Base-by-base conservation (phyloP, 2,888 invertebrate genomes). In the Aricia artaxerxes region DNA sequence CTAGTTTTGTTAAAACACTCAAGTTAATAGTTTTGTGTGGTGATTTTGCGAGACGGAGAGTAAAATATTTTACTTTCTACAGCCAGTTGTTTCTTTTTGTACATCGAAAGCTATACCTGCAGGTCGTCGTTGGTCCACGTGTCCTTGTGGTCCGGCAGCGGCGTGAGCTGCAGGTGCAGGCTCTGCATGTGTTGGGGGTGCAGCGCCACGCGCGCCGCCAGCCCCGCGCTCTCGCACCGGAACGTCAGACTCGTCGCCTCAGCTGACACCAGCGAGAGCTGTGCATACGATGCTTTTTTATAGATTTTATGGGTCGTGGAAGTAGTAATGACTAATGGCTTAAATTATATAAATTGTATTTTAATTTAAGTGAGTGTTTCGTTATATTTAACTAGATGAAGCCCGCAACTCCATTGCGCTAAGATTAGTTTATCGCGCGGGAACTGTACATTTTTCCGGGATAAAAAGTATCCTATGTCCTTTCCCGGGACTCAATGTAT, bases 201-300 rank as follows among this genome's bases (percentile, higher is more conserved):
- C 81, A 99, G 95, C 78, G 97, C 96, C 79, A 99, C 97, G 82
- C 98, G 96, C 87, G 98, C 98, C 88, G 98, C 97, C 82, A 99
- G 92, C 16, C 95, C 95, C 81, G 92, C 94, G 78, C 96, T 96
- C 83, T 99, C 98, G 49, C 97, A 97, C 87, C 98, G 98, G 92
- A 99, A 99, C 85, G 97, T 96, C 73, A 98, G 97, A 72, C 98
- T 97, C 13, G 97, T 98, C 0, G 97, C 97, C 87, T 99, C 98
- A 78, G 96, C 96, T 31, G 96, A 97, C 80, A 98, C 95, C 79
- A 96, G 94, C 1, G 96, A 96, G 79, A 97, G 86, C 97, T 97
- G 89, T 13, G 35, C 85, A 84, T 64, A 78, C 57, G 16, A 16
- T 73, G 4, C 1, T 1, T 60, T 11, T 38, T 38, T 38, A 38